phyloP scores from a whole-genome alignment of 1,140 invertebrate species.

The Oncopodura yosiiana region DNA sequence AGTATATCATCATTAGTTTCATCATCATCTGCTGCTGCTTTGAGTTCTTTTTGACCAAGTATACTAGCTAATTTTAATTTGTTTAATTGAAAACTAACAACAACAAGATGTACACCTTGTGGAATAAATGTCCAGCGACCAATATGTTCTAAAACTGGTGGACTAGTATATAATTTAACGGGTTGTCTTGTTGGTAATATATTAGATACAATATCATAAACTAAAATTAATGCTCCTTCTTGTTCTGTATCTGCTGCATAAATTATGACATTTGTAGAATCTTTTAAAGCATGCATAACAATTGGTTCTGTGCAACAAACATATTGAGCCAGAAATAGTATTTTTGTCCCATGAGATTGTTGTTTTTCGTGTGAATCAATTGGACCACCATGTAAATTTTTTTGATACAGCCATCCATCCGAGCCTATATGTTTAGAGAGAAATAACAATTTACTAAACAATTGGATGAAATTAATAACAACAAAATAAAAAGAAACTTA shows the following conservation, averaged over 20 bases:
- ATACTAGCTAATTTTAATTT: slow-evolving; percentile 24
- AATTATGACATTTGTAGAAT: slow-evolving; percentile 11
- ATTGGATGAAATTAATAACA: not conserved
- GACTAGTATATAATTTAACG: slow-evolving; percentile 24
- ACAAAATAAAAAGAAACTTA: not conserved
- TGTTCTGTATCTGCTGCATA: slow-evolving; percentile 27
- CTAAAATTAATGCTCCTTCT: slow-evolving; percentile 29
- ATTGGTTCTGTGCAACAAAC: slow-evolving; percentile 9
- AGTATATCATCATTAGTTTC: slow-evolving; percentile 13
- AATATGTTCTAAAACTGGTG: slow-evolving; percentile 26
- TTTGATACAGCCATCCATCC: slow-evolving; percentile 23
- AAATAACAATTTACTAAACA: not conserved
- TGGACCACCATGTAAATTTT: too few relatives aligned
- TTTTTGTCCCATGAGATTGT: too few relatives aligned
- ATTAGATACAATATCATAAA: slow-evolving; percentile 32
- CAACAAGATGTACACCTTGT: slow-evolving; percentile 29
- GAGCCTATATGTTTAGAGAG: slow-evolving; percentile 9
- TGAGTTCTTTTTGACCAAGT: slow-evolving; percentile 24
- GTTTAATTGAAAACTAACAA: slow-evolving; percentile 13
- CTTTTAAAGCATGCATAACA: slow-evolving; percentile 10
- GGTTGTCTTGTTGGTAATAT: slow-evolving; percentile 25
- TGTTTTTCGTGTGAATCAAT: too few relatives aligned
- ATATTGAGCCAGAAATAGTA: slow-evolving; percentile 15
- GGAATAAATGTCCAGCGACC: slow-evolving; percentile 23
- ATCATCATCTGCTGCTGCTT: slow-evolving; percentile 14